Evolutionary conservation across 37 sponge, comb jelly and placozoan genomes (phyloP).

Genomic region (Oopsacas minuta): DNA sequence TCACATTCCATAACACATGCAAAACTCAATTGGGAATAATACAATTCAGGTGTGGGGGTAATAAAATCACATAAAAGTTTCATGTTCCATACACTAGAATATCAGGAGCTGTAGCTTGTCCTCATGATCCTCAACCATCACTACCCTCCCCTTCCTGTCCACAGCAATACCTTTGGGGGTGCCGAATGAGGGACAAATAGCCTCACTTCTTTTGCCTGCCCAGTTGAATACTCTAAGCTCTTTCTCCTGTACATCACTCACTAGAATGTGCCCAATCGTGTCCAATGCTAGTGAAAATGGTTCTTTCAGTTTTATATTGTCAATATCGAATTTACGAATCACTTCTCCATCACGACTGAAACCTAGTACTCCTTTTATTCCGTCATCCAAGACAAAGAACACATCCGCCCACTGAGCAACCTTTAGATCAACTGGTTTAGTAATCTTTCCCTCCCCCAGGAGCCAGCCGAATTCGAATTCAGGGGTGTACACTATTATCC

Average conservation of each 20-base stretch:
- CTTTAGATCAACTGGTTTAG: neutral
- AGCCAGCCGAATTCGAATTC: constrained; percentile 2
- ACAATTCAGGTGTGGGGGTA: no score
- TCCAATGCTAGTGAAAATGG: neutral
- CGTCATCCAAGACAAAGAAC: neutral
- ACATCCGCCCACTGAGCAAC: constrained; percentile 2
- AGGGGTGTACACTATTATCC: neutral
- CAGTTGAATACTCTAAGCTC: constrained; percentile 11
- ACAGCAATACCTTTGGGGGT: constrained; percentile 1
- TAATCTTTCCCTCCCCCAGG: neutral
- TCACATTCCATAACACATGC: neutral
- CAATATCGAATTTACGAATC: neutral
- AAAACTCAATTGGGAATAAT: no score
- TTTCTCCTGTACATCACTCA: neutral
- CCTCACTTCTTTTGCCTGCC: neutral
- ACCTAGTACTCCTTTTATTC: neutral
- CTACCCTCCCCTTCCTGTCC: constrained; percentile 10
- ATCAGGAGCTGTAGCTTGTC: neutral
- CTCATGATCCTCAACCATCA: constrained; percentile 15
- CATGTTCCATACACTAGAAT: neutral
- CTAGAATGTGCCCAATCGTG: neutral
- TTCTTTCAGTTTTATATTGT: neutral
- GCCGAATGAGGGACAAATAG: neutral
- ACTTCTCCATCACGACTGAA: neutral
- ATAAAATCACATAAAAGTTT: no score